Evolutionary conservation across 2,113 vertebrate species (phyloP).

Genomic region (Callocephalon fimbriatum): DNA sequence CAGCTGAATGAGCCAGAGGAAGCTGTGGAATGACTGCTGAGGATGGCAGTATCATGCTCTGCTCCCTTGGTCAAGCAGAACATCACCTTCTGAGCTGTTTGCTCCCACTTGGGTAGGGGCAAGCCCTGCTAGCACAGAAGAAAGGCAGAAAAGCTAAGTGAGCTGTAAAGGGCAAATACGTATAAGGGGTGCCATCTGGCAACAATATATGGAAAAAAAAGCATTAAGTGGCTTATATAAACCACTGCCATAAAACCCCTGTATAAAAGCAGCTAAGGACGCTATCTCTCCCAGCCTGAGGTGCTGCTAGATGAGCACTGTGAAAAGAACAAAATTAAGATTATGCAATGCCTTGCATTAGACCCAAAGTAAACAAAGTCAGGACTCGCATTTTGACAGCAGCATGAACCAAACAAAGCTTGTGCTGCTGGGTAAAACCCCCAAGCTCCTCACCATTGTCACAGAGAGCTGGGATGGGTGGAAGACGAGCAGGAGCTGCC

Average conservation of each 20-base stretch:
- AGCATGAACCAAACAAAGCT: not conserved
- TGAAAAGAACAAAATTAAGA: not conserved
- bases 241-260: not conserved
- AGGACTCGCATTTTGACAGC: not conserved
- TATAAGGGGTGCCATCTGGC: not conserved
- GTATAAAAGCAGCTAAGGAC: not conserved
- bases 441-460: not conserved
- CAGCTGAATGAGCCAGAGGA: too few species aligned
- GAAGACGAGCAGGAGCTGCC: not conserved
- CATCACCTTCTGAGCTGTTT: not conserved
- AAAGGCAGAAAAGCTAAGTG: not conserved
- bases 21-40: not conserved
- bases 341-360: not conserved
- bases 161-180: not conserved
- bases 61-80: not conserved
- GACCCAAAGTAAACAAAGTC: not conserved
- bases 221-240: constrained; percentile 41
- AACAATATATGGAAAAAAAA: not conserved
- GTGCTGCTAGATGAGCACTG: not conserved
- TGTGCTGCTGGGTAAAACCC: not conserved
- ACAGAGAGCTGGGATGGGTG: rapidly evolving
- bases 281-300: not conserved
- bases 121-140: not conserved
- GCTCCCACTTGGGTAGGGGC: not conserved
- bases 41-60: rapidly evolving